A percentile compares a stretch with the other conserved stretches of the same genome.
phyloP scores from a whole-genome alignment of 2,888 invertebrate species.

The Xestobium rufovillosum region DNA sequence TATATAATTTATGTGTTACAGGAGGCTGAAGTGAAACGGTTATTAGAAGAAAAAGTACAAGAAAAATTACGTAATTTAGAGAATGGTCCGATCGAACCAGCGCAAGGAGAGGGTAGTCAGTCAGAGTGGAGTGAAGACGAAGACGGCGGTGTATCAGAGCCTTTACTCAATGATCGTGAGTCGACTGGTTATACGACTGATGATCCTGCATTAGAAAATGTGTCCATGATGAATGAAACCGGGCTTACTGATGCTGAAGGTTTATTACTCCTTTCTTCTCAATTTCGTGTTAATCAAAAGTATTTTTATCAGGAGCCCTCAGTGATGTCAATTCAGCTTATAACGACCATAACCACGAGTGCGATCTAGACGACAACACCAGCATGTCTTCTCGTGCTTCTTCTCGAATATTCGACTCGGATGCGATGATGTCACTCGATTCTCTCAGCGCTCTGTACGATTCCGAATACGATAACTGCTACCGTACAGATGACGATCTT shows the following conservation, averaged over 20 bases:
- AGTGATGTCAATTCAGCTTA: conserved; percentile 82
- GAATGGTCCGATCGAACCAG: conserved; percentile 32
- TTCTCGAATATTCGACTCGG: conserved; percentile 71
- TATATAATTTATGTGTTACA: conserved; percentile 26
- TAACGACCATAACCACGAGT: conserved; percentile 51
- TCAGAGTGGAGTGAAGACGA: conserved; percentile 75
- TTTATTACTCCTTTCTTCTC: conserved; percentile 23
- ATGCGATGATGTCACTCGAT: conserved; percentile 68
- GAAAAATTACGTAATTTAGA: conserved; percentile 38
- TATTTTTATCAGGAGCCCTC: conserved; percentile 52
- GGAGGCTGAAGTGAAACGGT: conserved; percentile 46
- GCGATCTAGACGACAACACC: conserved; percentile 60
- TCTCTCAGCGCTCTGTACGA: conserved; percentile 79
- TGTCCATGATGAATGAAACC: conserved; percentile 77
- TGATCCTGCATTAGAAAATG: conserved; percentile 78
- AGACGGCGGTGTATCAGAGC: conserved; percentile 57
- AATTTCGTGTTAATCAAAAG: background rate
- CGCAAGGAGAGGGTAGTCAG: conserved; percentile 57
- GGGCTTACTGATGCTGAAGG: conserved; percentile 82
- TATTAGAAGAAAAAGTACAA: conserved; percentile 44
- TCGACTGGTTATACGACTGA: conserved; percentile 83
- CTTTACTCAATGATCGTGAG: conserved; percentile 47
- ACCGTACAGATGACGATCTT: conserved; percentile 47
- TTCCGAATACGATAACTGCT: conserved; percentile 61
- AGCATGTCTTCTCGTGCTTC: conserved; percentile 78